Conservation (phyloP, 2,888 invertebrate species). For the Melinaea menophilus region DNA sequence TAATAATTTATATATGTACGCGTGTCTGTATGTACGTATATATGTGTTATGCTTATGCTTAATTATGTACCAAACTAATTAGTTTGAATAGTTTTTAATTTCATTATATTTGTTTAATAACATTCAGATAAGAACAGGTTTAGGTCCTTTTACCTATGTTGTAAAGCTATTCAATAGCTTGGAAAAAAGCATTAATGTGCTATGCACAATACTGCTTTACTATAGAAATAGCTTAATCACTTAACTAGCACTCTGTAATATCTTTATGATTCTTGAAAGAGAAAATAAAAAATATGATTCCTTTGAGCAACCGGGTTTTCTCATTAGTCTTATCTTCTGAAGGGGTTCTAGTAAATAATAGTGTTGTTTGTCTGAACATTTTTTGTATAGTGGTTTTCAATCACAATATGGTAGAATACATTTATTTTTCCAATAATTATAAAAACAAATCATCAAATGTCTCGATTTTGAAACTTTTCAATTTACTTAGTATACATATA, state of each 20-base stretch:
- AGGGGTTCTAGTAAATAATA: too few relatives aligned
- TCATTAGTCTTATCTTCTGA: conserved; percentile 24
- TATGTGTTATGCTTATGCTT: neutral
- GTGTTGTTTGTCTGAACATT: too few relatives aligned
- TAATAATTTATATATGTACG: neutral
- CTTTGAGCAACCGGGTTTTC: conserved; percentile 21
- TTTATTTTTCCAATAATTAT: too few relatives aligned
- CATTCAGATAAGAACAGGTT: too few relatives aligned
- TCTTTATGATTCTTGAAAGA: too few relatives aligned
- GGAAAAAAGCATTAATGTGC: neutral
- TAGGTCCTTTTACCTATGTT: too few relatives aligned
- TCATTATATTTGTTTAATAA: neutral
- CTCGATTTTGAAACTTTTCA: too few relatives aligned
- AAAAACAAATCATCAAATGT: too few relatives aligned
- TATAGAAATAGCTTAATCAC: conserved; percentile 24
- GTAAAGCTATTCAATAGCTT: neutral
- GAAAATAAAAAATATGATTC: conserved; percentile 35
- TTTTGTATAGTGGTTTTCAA: too few relatives aligned
- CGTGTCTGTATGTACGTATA: too few relatives aligned
- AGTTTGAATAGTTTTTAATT: neutral
- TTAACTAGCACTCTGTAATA: conserved; percentile 30
- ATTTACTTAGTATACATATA: too few relatives aligned
- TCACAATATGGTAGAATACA: too few relatives aligned
- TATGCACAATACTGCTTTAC: conserved; percentile 6
- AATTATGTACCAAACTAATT: neutral